Percentiles rank a stretch among this genome's conserved stretches.
These are phyloP conservation scores for Calliopum simillimum DNA, from an alignment of 2,888 invertebrate genomes.

Conservation along the genomic window DNA sequence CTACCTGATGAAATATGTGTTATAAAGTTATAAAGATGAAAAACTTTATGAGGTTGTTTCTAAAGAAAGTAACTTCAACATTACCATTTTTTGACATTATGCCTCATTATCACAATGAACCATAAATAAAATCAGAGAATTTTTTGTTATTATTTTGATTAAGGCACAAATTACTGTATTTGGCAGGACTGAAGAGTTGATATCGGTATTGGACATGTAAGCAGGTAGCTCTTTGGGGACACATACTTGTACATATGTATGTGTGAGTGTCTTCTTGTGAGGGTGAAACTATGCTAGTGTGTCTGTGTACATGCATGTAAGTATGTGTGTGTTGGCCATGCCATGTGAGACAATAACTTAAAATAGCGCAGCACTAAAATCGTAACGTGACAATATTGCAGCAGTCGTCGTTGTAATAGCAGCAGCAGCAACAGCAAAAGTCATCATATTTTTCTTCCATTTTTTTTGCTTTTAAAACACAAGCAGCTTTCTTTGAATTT, in stretches of 20 bases:
- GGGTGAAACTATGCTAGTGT: neutral
- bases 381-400: slow-evolving; percentile 33
- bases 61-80: too few species aligned
- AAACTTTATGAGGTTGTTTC: too few species aligned
- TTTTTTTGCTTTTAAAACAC: neutral
- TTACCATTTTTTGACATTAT: too few species aligned
- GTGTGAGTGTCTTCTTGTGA: neutral
- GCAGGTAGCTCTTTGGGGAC: neutral
- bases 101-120: too few species aligned
- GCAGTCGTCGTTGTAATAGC: slow-evolving; percentile 5
- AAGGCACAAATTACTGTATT: neutral
- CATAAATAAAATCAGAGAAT: too few species aligned
- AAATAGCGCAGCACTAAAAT: slow-evolving; percentile 27
- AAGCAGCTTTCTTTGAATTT: neutral
- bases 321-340: neutral
- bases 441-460: neutral
- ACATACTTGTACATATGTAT: too few species aligned
- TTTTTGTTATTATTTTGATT: too few species aligned
- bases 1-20: too few species aligned
- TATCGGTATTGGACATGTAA: neutral
- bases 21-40: too few species aligned
- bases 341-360: slow-evolving; percentile 30
- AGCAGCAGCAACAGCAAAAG: neutral
- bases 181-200: neutral
- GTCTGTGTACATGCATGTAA: too few species aligned